These are phyloP conservation scores for Hippocampus zosterae DNA, from an alignment of 2,113 vertebrate genomes.

Conservation along the genomic window DNA sequence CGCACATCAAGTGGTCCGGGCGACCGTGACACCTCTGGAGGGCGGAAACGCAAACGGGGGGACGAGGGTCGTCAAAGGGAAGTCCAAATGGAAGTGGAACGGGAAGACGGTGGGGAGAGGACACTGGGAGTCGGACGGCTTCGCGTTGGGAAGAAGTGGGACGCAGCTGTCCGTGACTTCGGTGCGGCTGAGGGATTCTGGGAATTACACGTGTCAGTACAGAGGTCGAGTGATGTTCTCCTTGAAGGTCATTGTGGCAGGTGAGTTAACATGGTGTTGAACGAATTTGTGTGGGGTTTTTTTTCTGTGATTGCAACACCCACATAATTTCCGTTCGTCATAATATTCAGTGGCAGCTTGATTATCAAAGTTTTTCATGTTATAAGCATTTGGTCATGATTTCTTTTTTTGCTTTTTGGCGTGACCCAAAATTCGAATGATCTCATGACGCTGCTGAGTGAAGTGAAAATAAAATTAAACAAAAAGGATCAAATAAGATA, in stretches of 20 bases:
- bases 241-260: slow-evolving; percentile 53
- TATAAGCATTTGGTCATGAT: no score
- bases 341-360: no score
- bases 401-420: no score
- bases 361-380: no score
- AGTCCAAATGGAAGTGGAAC: slow-evolving; percentile 55
- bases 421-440: no score
- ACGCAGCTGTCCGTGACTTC: slow-evolving; percentile 43
- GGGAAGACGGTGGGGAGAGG: slow-evolving; percentile 19
- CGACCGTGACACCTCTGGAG: slow-evolving; percentile 2
- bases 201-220: slow-evolving; percentile 66
- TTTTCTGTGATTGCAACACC: no score
- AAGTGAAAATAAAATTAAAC: no score
- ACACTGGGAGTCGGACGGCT: slow-evolving; percentile 13
- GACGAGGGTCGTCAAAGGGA: slow-evolving; percentile 26
- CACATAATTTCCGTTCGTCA: no score
- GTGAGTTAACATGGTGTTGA: slow-evolving; percentile 44
- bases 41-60: slow-evolving; percentile 13
- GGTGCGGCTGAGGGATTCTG: slow-evolving; percentile 46
- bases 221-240: slow-evolving; percentile 47
- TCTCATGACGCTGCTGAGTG: no score
- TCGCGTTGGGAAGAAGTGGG: slow-evolving; percentile 6
- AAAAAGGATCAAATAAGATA: no score
- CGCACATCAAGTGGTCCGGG: not conserved
- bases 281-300: no score